phyloP scores from a whole-genome alignment of 2,797 vertebrate genomes.

The Chelmon rostratus region DNA sequence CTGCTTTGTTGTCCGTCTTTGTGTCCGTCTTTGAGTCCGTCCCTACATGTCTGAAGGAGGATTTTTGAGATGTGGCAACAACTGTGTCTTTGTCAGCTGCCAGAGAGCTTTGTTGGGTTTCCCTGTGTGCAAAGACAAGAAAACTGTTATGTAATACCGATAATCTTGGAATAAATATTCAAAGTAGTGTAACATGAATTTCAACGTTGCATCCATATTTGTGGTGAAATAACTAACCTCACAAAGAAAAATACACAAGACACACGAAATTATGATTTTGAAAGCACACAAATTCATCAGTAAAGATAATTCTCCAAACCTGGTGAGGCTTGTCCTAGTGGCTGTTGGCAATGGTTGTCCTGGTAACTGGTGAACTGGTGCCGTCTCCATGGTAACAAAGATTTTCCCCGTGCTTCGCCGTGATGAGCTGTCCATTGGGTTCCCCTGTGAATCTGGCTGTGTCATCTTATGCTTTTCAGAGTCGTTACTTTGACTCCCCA shows the following conservation, averaged over 20 bases:
- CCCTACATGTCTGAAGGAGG: slow-evolving; percentile 40
- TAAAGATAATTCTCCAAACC: slow-evolving; percentile 69
- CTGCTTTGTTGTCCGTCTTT: slow-evolving; percentile 25
- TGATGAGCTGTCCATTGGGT: slow-evolving; percentile 51
- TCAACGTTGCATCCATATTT: not conserved
- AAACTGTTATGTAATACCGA: slow-evolving; percentile 36
- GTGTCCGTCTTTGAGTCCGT: slow-evolving; percentile 31
- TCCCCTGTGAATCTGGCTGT: slow-evolving; percentile 37
- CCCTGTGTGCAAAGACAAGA: slow-evolving; percentile 58
- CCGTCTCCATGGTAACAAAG: slow-evolving; percentile 79
- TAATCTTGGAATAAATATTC: slow-evolving; percentile 14
- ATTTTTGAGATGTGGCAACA: slow-evolving; percentile 33
- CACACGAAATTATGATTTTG: not conserved
- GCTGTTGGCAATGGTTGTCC: slow-evolving; percentile 79
- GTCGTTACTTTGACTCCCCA: slow-evolving; percentile 19
- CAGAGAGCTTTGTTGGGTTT: slow-evolving; percentile 51
- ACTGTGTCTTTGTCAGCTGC: slow-evolving; percentile 51
- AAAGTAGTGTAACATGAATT: not conserved
- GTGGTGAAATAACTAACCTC: not conserved
- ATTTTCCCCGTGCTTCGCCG: slow-evolving; percentile 47
- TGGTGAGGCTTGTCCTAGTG: slow-evolving; percentile 65
- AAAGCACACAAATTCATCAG: slow-evolving; percentile 27
- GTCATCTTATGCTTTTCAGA: slow-evolving; percentile 39
- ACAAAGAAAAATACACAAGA: not conserved
- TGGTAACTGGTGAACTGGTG: slow-evolving; percentile 80